Evolutionary conservation across 1,140 invertebrate genomes (phyloP).

Genomic region (Bombyx mandarina): DNA sequence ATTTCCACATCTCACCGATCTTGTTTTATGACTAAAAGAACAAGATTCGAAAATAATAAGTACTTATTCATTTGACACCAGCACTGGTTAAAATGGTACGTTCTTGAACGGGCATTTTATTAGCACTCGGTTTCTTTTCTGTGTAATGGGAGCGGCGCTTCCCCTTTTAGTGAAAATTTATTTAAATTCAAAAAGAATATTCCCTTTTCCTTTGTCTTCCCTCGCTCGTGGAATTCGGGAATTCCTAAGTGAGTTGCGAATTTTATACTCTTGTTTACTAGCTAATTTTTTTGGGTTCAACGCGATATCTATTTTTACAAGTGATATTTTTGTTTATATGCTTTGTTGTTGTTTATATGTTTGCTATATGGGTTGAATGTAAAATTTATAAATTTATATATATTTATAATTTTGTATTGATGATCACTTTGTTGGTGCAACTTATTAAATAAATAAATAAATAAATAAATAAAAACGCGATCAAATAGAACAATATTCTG

Average conservation of each 20-base stretch:
- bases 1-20: too few species aligned
- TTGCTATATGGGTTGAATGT: background rate
- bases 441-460: too few species aligned
- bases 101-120: slow-evolving; percentile 56
- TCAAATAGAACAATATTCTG: too few species aligned
- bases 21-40: too few species aligned
- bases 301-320: background rate
- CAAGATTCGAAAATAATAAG: background rate
- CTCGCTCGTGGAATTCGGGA: slow-evolving; percentile 29
- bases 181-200: slow-evolving; percentile 62
- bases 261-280: slow-evolving; percentile 8
- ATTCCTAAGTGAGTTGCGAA: slow-evolving; percentile 47
- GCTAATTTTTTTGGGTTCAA: background rate
- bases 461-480: background rate
- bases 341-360: too few species aligned
- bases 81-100: slow-evolving; percentile 36
- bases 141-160: slow-evolving; percentile 43
- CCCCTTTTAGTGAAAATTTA: slow-evolving; percentile 43
- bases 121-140: slow-evolving; percentile 49
- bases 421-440: too few species aligned
- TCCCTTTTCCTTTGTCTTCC: slow-evolving; percentile 33
- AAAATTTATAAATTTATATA: too few species aligned
- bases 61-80: slow-evolving; percentile 50
- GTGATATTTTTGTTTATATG: slow-evolving; percentile 5
- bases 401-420: too few species aligned